Evolutionary conservation across 2,113 vertebrate species (phyloP), one percentile per base, ranked within the genome.

Genomic region (Ceuthmochares aereus): DNA sequence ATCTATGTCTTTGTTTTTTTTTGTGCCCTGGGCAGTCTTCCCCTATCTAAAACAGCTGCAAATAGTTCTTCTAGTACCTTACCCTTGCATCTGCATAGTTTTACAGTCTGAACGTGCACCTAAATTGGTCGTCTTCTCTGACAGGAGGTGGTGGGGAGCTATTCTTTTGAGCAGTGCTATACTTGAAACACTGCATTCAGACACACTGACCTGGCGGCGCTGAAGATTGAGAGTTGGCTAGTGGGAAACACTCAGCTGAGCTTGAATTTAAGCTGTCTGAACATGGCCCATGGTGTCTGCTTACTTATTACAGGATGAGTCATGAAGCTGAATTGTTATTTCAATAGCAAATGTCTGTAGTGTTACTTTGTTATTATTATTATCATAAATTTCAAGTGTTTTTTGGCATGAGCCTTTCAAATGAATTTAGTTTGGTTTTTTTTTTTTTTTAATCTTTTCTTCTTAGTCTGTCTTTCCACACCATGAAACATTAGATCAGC

Each of bases 401-500:
- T 93, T 92, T 92, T 95, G 76, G 72, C 23, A 2, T 80, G 23
- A 77, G 15, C 51, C 10, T 86, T 86, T 86, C 45, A 59, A 56
- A 58, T 69, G 40, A 4, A 32, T 91, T 86, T 64, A 63, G 34
- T 40, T 40, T 40, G 40, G 40, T 40, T 40, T 40, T 40, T 9
- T 40, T 40, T 81, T 82, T 70, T 70, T 34, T 25, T 14, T 11
- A 49, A 49, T 88, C 6, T 11, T 64, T 87, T 91, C 26, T 72
- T 77, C 37, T 69, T 79, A 83, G 42, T 84, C 29, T 82, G 19
- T 63, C 23, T 89, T 96, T 93, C 59, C 56, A 55, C 72, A 81
- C 51, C 25, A 42, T 54, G 86, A 74, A 92, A 81, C 76, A 67
- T 92, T 80, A 95, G 88, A 70, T 95, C 88, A 90, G 64, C 51